phyloP scores from a whole-genome alignment of 2,113 vertebrate species.

The Maccullochella peelii region DNA sequence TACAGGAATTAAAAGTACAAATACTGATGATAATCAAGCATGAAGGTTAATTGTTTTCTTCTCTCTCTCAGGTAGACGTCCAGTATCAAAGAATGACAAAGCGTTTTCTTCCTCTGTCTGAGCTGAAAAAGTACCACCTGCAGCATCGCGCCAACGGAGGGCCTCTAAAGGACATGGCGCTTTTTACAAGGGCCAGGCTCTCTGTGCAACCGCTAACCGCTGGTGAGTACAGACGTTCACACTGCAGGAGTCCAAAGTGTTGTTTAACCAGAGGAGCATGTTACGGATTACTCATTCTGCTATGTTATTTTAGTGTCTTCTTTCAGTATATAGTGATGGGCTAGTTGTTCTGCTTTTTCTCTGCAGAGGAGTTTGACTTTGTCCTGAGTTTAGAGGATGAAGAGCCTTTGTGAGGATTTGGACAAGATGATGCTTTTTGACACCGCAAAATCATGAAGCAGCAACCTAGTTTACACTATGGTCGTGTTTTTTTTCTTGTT shows the following conservation, averaged over 20 bases:
- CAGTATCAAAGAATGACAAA: slow-evolving; percentile 92
- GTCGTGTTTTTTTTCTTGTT: not conserved
- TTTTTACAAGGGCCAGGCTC: slow-evolving; percentile 90
- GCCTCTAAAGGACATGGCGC: slow-evolving; percentile 87
- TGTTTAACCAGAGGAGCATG: not conserved
- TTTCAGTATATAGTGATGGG: not conserved
- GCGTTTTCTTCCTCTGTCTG: slow-evolving; percentile 91
- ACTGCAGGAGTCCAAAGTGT: not conserved
- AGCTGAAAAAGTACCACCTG: slow-evolving; percentile 90
- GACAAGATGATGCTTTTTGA: slow-evolving; percentile 6
- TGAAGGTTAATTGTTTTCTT: not conserved
- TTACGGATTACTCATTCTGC: not conserved
- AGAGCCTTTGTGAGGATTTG: slow-evolving; percentile 77
- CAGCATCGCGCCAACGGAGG: slow-evolving; percentile 87
- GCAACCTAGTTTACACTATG: not conserved
- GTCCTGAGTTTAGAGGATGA: slow-evolving; percentile 91
- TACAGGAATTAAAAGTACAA: not conserved
- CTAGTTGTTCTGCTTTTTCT: slow-evolving; percentile 34
- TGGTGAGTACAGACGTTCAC: slow-evolving; percentile 76
- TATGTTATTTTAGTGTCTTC: not conserved
- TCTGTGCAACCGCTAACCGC: slow-evolving; percentile 92
- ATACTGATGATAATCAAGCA: no score
- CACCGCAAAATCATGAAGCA: not conserved
- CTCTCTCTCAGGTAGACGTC: slow-evolving; percentile 89
- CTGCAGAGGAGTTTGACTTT: slow-evolving; percentile 94